phyloP scores from a whole-genome alignment of 1,140 invertebrate species.

The Cepaea nemoralis region DNA sequence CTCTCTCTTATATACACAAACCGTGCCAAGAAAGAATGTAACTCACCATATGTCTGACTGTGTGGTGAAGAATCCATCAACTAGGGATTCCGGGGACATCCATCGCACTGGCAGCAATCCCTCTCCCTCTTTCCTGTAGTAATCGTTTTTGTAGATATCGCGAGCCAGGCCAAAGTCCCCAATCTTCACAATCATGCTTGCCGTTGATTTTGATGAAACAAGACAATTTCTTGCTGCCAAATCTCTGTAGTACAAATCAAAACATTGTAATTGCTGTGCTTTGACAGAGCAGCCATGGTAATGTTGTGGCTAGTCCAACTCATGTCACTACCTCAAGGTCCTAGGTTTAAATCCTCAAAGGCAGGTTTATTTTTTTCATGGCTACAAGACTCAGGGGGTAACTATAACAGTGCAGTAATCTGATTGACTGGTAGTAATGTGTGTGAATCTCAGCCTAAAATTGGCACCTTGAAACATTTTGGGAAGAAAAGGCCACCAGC shows the following conservation, averaged over 20 bases:
- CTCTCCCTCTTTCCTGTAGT: constrained; percentile 96
- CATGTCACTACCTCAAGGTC: no score
- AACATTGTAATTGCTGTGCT: neutral
- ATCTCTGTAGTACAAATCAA: constrained; percentile 77
- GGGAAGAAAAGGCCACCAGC: no score
- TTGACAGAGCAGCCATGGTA: no score
- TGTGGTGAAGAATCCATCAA: constrained; percentile 93
- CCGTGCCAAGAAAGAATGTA: neutral
- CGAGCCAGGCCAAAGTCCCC: constrained; percentile 94
- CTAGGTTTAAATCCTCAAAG: no score
- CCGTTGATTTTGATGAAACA: constrained; percentile 84
- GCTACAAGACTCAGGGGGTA: no score
- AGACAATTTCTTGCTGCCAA: constrained; percentile 94
- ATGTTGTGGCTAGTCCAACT: no score
- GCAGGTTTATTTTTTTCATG: no score
- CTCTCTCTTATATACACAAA: no score
- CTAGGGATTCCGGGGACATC: constrained; percentile 94
- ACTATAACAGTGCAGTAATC: no score
- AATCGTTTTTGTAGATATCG: constrained; percentile 96
- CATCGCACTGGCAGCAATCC: constrained; percentile 95
- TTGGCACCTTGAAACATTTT: no score
- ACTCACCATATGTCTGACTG: constrained; percentile 93
- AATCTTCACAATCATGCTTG: constrained; percentile 87
- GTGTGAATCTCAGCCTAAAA: no score
- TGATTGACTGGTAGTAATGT: no score